phyloP scores from a whole-genome alignment of 2,113 vertebrate species.

The Gorsachius goisagi region DNA sequence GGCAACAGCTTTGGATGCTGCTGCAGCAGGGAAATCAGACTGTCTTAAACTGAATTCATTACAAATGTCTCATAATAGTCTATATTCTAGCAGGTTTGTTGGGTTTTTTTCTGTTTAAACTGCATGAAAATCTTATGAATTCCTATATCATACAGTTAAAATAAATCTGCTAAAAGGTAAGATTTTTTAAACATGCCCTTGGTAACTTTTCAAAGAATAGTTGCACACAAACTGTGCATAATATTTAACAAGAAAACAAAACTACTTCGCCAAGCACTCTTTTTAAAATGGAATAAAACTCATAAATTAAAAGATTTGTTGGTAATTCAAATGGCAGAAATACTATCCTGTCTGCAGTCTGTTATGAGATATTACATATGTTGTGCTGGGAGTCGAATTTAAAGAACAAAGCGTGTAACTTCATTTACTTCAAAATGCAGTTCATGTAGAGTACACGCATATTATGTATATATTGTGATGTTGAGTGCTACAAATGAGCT shows the following conservation, averaged over 20 bases:
- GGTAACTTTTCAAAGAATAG: conserved; percentile 42
- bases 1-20: not conserved
- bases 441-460: conserved; percentile 18
- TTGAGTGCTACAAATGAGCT: not conserved
- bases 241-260: conserved; percentile 61
- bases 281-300: conserved; percentile 33
- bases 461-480: not conserved
- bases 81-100: not conserved
- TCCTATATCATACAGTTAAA: not conserved
- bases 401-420: conserved; percentile 9
- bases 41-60: not conserved
- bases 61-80: not conserved
- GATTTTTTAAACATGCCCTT: not conserved
- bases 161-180: conserved; percentile 6
- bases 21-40: not conserved
- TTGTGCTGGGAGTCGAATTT: conserved; percentile 22
- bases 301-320: conserved; percentile 36
- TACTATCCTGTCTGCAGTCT: conserved; percentile 41
- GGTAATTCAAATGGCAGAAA: conserved; percentile 40
- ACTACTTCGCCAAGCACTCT: not conserved
- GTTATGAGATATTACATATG: conserved; percentile 32
- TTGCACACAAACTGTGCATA: not conserved
- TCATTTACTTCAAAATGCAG: conserved; percentile 28
- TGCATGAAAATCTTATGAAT: not conserved
- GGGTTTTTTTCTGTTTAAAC: not conserved